A percentile compares a stretch with the other conserved stretches of the same genome.
These are phyloP conservation scores for Hartigia nigra DNA, from an alignment of 2,888 invertebrate species.

Conservation along the genomic window DNA sequence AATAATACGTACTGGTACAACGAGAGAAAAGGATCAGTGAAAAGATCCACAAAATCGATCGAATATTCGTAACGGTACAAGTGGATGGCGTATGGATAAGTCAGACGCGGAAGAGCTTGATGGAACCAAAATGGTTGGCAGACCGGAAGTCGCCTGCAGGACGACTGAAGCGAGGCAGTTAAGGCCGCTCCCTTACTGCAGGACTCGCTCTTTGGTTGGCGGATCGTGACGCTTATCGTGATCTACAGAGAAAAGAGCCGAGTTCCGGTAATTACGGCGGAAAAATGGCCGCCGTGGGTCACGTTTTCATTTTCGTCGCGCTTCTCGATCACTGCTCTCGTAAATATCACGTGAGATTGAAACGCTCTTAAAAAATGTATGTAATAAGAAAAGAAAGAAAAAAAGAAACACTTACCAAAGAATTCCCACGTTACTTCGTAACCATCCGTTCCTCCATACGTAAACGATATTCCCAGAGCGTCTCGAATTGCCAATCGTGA, in stretches of 20 bases:
- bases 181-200: slow-evolving; percentile 36
- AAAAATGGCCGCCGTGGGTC: slow-evolving; percentile 38
- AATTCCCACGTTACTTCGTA: neutral
- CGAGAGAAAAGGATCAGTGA: neutral
- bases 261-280: slow-evolving; percentile 38
- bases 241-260: slow-evolving; percentile 48
- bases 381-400: neutral
- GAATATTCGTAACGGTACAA: neutral
- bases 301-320: slow-evolving; percentile 40
- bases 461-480: neutral
- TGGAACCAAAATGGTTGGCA: slow-evolving; percentile 43
- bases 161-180: slow-evolving; percentile 38
- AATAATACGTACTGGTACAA: accelerated
- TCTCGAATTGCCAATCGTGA: neutral
- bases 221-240: slow-evolving; percentile 46
- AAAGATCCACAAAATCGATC: neutral
- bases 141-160: slow-evolving; percentile 48
- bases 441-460: neutral
- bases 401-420: too few species aligned
- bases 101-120: neutral
- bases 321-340: neutral
- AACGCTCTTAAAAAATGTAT: neutral
- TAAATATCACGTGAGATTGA: neutral
- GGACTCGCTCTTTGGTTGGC: slow-evolving; percentile 46
- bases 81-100: neutral